Conservation (phyloP, 2,797 vertebrate species). For the Brotula barbata region DNA sequence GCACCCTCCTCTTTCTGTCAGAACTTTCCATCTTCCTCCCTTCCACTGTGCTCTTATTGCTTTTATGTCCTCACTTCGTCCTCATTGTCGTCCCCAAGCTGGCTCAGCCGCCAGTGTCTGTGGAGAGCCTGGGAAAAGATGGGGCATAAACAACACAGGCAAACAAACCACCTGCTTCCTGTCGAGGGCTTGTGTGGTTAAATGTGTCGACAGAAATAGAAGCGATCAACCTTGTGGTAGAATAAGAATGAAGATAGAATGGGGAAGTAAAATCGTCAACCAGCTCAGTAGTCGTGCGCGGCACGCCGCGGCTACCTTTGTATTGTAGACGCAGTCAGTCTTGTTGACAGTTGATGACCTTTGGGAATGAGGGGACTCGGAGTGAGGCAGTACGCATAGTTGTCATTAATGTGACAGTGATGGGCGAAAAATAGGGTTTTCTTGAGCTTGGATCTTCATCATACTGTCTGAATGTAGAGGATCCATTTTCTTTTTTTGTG, state of each 20-base stretch:
- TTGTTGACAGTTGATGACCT: background rate
- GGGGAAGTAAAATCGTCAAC: constrained; percentile 33
- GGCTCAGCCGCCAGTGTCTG: constrained; percentile 29
- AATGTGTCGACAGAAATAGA: constrained; percentile 70
- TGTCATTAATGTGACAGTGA: background rate
- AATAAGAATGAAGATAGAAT: constrained; percentile 50
- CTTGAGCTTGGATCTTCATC: background rate
- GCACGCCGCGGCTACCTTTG: background rate
- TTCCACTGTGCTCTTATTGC: constrained; percentile 8
- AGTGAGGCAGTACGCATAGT: background rate
- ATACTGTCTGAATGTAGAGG: background rate
- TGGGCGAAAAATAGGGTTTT: background rate
- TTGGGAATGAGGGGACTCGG: background rate
- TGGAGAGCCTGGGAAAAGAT: constrained; percentile 62
- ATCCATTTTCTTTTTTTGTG: too few relatives aligned
- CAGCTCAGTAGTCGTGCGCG: constrained; percentile 11
- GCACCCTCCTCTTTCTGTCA: background rate
- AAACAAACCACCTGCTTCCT: constrained; percentile 79
- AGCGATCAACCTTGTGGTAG: constrained; percentile 47
- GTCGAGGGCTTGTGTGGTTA: constrained; percentile 61
- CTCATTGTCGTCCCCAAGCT: constrained; percentile 22
- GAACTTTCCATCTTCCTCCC: background rate
- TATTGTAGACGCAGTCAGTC: background rate
- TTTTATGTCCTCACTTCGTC: constrained; percentile 19
- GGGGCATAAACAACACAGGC: constrained; percentile 68